Conservation (phyloP, 2,888 invertebrate genomes). For the Anthoptus insignis region DNA sequence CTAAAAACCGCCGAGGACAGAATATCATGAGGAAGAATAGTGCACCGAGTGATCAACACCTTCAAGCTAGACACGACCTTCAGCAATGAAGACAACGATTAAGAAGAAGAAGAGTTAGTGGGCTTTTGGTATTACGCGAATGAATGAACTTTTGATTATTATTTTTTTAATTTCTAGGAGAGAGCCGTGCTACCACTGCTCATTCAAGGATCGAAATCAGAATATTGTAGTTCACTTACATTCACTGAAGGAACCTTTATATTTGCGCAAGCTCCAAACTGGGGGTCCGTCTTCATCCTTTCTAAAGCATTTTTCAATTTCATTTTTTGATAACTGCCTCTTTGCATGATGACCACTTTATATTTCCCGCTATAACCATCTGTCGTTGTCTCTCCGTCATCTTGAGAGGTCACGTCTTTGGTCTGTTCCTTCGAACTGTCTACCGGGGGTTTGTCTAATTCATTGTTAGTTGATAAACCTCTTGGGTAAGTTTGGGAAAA, state of each 20-base stretch:
- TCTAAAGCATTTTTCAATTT: conserved; percentile 8
- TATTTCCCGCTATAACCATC: conserved; percentile 2
- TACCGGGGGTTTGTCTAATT: background rate
- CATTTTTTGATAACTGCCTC: conserved; percentile 12
- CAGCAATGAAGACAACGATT: no score
- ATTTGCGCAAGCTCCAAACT: conserved; percentile 44
- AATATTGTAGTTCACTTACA: conserved; percentile 41
- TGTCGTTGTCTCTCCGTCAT: background rate
- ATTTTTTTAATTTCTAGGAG: no score
- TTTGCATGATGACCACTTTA: conserved; percentile 16
- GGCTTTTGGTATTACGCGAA: no score
- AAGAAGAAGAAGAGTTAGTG: no score
- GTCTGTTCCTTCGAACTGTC: background rate
- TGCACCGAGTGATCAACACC: no score
- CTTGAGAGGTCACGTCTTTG: background rate
- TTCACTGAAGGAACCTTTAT: conserved; percentile 38
- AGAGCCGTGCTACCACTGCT: no score
- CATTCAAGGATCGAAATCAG: no score
- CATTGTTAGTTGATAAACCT: background rate
- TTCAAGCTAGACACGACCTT: no score
- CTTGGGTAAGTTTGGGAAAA: background rate
- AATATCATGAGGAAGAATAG: no score
- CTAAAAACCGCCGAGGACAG: no score
- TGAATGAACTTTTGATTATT: no score
- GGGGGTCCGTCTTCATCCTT: conserved; percentile 18